Evolutionary conservation across 2,888 invertebrate species (phyloP).

Genomic region (Stratiomys singularior): DNA sequence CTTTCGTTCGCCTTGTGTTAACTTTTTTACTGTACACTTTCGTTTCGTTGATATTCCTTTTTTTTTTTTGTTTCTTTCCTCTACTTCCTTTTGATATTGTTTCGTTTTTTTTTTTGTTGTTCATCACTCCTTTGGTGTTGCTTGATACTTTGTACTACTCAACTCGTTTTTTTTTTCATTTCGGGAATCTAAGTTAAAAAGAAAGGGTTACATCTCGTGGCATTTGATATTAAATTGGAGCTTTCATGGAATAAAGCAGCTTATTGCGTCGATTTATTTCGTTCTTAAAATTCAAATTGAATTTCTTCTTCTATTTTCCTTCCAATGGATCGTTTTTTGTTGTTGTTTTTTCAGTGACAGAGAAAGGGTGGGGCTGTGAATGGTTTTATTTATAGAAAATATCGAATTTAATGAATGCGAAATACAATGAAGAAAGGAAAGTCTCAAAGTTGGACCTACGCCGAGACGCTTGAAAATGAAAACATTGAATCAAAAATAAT

Average conservation of each 20-base stretch:
- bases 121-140: too few species aligned
- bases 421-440: background rate
- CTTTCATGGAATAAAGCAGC: slow-evolving; percentile 42
- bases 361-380: background rate
- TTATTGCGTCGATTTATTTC: slow-evolving; percentile 48
- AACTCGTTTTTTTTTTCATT: background rate
- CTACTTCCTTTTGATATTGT: background rate
- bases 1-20: background rate
- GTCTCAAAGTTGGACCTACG: too few species aligned
- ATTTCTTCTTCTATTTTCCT: background rate
- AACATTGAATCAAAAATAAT: too few species aligned
- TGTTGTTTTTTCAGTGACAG: background rate
- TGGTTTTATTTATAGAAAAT: background rate
- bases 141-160: background rate
- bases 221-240: slow-evolving; percentile 46
- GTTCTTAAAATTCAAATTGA: slow-evolving; percentile 40
- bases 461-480: too few species aligned
- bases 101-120: background rate
- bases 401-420: slow-evolving; percentile 30
- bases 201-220: slow-evolving; percentile 45
- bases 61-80: background rate
- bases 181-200: background rate
- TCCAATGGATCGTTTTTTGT: background rate
- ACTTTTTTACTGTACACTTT: background rate
- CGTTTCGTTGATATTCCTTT: background rate